Base-by-base conservation (phyloP, 2,113 vertebrate species). In the Forbesichthys papilliferus region DNA sequence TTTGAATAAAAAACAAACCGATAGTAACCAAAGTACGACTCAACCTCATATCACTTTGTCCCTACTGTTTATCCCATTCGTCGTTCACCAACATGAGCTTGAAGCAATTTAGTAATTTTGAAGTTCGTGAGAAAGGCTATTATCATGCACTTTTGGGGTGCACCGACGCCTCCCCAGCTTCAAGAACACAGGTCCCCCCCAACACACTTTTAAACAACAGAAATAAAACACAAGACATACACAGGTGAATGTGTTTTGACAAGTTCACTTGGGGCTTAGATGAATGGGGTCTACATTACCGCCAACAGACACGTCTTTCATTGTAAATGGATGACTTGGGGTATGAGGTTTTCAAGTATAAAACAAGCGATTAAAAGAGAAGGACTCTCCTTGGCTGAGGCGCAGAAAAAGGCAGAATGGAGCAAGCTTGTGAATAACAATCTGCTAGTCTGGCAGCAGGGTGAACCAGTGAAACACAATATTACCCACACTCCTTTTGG, bases 331-430 rank as follows among this genome's bases (percentile, higher is more conserved):
- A 83, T 84, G 84, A 87, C 74, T 61, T 74, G 86, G 73, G 78
- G 74, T 74, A 81, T 67, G 84, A 87, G 75, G 81, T 85, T 66
- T 91, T 93, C 90, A 91, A 92, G 89, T 93, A 91, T 89, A 89
- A 90, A 92, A 92, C 82, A 88, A 90, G 87, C 84, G 82, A 90
- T 87, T 88, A 88, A 84, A 91, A 88, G 81, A 86, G 87, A 88
- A 79, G 77, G 82, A 90, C 90, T 93, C 91, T 94, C 90, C 91
- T 91, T 92, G 93, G 89, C 92, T 89, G 89, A 90, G 87, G 89
- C 70, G 88, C 83, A 69, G 77, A 83, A 83, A 64, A 91, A 91
- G 91, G 87, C 88, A 89, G 88, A 91, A 89, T 83, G 77, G 84
- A 90, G 82, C 84, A 83, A 90, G 89, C 81, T 84, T 72, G 81